phyloP scores from a whole-genome alignment of 2,888 invertebrate genomes.

The Epirrita christyi region DNA sequence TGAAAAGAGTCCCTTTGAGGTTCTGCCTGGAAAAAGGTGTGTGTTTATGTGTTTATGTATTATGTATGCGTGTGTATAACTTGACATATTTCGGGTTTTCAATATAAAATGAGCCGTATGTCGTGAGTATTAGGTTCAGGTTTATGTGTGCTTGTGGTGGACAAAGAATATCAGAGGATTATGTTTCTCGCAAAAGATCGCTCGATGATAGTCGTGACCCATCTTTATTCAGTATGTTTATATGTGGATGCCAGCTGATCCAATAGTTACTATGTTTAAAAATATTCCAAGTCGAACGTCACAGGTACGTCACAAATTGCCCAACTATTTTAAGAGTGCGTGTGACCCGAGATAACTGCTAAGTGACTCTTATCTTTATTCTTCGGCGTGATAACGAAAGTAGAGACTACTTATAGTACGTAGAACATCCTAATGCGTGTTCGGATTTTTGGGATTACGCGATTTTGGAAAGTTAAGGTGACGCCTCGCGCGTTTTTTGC shows the following conservation, averaged over 20 bases:
- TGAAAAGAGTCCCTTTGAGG: no score
- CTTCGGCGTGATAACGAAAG: slow-evolving; percentile 65
- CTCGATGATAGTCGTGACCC: neutral
- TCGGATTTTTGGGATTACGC: neutral
- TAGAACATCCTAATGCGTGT: slow-evolving; percentile 34
- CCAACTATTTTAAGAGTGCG: slow-evolving; percentile 62
- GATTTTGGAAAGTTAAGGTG: no score
- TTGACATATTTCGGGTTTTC: no score
- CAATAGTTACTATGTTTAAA: neutral
- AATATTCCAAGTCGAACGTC: slow-evolving; percentile 17
- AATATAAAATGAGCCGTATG: no score
- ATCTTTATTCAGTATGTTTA: neutral
- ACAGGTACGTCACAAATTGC: slow-evolving; percentile 51
- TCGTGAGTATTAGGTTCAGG: no score
- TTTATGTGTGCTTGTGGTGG: no score
- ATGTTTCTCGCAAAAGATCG: no score
- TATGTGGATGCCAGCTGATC: neutral
- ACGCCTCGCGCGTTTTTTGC: no score
- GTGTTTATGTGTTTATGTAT: no score
- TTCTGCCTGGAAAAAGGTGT: no score
- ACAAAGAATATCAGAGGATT: no score
- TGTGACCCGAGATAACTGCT: slow-evolving; percentile 65
- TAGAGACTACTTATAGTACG: slow-evolving; percentile 59
- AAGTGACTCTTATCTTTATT: slow-evolving; percentile 68
- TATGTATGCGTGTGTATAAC: no score